These are phyloP conservation scores for Rhinichthys osculus DNA, from an alignment of 2,797 vertebrate genomes.

Conservation along the genomic window DNA sequence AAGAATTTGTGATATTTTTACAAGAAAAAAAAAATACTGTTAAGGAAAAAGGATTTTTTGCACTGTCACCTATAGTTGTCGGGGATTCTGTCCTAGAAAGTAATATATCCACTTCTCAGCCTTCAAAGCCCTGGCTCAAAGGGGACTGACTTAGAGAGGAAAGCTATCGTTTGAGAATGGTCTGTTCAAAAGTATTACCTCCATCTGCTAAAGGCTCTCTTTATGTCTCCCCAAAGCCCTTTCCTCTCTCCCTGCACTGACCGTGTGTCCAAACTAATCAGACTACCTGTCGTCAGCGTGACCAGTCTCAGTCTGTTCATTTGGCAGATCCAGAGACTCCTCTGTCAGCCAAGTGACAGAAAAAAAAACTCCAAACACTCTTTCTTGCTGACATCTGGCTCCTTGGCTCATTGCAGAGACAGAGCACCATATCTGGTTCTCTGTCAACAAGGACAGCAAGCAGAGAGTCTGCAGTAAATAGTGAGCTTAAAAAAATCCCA, in stretches of 20 bases:
- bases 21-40: background rate
- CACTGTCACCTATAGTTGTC: constrained; percentile 11
- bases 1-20: background rate
- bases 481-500: background rate
- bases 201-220: constrained; percentile 49
- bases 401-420: constrained; percentile 9
- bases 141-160: constrained; percentile 29
- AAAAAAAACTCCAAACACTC: constrained; percentile 27
- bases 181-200: constrained; percentile 43
- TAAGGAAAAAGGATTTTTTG: background rate
- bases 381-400: constrained; percentile 6
- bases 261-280: constrained; percentile 61
- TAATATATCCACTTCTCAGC: constrained; percentile 30
- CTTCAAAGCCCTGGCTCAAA: constrained; percentile 38
- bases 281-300: constrained; percentile 51
- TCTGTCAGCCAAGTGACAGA: constrained; percentile 52
- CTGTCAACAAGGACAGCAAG: background rate
- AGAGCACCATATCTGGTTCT: constrained; percentile 10
- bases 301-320: constrained; percentile 51
- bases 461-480: background rate
- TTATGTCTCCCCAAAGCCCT: constrained; percentile 37
- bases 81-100: constrained; percentile 1
- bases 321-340: constrained; percentile 47
- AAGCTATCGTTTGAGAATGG: constrained; percentile 43
- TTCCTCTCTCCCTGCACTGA: constrained; percentile 48